Base-by-base conservation (phyloP, 2,888 invertebrate genomes). In the Ornithoptera priamus region DNA sequence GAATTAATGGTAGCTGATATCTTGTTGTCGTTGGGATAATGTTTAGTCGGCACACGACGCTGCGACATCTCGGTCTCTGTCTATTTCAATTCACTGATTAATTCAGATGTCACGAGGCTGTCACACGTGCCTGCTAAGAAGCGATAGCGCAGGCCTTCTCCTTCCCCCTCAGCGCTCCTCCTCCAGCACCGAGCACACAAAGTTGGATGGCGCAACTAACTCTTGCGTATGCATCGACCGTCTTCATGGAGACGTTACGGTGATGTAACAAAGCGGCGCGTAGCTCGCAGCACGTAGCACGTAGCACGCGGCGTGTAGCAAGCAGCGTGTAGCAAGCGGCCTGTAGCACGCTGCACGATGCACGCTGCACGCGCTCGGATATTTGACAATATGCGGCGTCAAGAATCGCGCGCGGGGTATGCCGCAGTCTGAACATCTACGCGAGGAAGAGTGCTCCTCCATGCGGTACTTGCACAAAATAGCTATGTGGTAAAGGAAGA, bases 41-140 rank as follows among this genome's bases (percentile, higher is more conserved):
- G 15, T 46, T 15, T 15, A 46, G 56, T 57, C n/a, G 56, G 15
- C 15, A 50, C 60, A 42, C 42, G 58, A 58, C 65, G 18, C 17
- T 17, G 24, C 15, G 53, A 18, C 50, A 20, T n/a, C n/a, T 12
- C 61, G 36, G 17, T 17, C 53, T 53, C 20, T 57, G 20, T 18
- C 46, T n/a, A 59, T 59, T n/a, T 62, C 24, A 62, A 60, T 50
- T 50, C 42, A 50, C 57, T 69, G 69, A 69, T 65, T 69, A 62
- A 69, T 69, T 69, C 69, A 69, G 57, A 46, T 0, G 46, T 17
- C 57, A 62, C 15, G 46, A 56, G 30, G 42, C 50, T 46, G 1
- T 18, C 18, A 57, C 62, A 46, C 36, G 65, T 56, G 24, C 18
- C 64, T n/a, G 59, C 46, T 58, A 30, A n/a, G 63, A 46, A 59